Percentiles rank a stretch among this genome's conserved stretches.
Conservation (phyloP, 2,113 vertebrate genomes). For the Gallinago media region DNA sequence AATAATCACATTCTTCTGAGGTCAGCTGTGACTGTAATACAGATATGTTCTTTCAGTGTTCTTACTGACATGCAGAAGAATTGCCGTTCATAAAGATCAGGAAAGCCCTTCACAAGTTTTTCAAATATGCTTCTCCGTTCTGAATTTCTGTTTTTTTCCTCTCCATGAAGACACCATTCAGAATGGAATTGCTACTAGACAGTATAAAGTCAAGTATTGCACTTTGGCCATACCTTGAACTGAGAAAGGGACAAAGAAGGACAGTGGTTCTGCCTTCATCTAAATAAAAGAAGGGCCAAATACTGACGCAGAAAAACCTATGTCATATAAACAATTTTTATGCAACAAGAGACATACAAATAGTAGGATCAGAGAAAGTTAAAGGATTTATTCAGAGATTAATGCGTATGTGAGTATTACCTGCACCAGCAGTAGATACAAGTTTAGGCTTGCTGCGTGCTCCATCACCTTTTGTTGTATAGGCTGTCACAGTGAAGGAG, state of each 20-base stretch:
- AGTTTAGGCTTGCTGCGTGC: slow-evolving; percentile 97
- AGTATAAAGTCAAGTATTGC: not conserved
- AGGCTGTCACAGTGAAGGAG: slow-evolving; percentile 95
- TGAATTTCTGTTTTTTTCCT: not conserved
- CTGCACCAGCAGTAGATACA: slow-evolving; percentile 95
- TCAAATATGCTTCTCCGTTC: not conserved
- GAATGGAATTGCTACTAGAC: not conserved
- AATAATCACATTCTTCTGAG: not conserved
- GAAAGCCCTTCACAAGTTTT: not conserved
- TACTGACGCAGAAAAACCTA: not conserved
- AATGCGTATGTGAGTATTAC: slow-evolving; percentile 65
- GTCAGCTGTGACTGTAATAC: not conserved
- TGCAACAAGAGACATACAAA: not conserved
- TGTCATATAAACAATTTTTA: not conserved
- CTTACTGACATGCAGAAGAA: not conserved
- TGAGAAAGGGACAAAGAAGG: not conserved
- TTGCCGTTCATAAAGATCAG: not conserved
- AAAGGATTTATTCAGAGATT: not conserved
- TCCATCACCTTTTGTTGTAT: slow-evolving; percentile 98
- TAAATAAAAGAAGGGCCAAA: not conserved
- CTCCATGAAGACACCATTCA: not conserved
- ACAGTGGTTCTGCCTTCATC: not conserved
- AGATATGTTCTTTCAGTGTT: not conserved
- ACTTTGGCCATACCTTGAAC: not conserved
- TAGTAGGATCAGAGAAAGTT: not conserved